Percentiles rank a stretch among this genome's conserved stretches.
Conservation (phyloP, 2,888 invertebrate species). For the Eubasilissa splendida region DNA sequence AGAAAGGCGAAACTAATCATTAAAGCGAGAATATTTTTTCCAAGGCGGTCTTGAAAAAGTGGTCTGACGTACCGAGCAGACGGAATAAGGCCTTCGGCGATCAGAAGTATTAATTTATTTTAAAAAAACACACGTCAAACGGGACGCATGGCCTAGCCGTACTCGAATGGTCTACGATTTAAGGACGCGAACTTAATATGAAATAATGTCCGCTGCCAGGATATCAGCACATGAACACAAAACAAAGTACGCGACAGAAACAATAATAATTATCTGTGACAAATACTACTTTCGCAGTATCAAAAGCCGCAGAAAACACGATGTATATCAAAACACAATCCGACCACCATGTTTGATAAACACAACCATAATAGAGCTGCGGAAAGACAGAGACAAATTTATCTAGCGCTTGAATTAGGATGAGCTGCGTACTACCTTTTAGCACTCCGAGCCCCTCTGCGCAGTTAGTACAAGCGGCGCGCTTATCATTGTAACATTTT, state of each 20-base stretch:
- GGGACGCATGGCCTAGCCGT: conserved; percentile 34
- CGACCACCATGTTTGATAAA: conserved; percentile 48
- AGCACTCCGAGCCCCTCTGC: neutral
- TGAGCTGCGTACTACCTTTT: conserved; percentile 1
- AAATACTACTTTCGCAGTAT: conserved; percentile 37
- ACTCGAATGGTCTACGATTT: conserved; percentile 18
- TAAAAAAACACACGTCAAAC: conserved; percentile 48
- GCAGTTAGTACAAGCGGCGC: neutral
- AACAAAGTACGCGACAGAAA: conserved; percentile 10
- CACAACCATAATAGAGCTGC: conserved; percentile 13
- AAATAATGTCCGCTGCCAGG: conserved; percentile 32
- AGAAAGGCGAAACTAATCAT: conserved; percentile 32
- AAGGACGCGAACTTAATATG: conserved; percentile 9
- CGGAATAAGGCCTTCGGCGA: conserved; percentile 31
- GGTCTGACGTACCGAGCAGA: conserved; percentile 7
- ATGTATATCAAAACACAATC: conserved; percentile 45
- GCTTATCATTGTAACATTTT: neutral
- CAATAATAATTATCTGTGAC: conserved; percentile 23
- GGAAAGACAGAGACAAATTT: neutral
- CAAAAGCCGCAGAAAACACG: conserved; percentile 38
- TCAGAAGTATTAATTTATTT: conserved; percentile 17
- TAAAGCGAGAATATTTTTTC: conserved; percentile 15
- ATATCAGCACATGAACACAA: conserved; percentile 27
- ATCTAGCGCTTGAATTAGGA: neutral
- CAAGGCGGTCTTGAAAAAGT: conserved; percentile 18